A percentile compares a stretch with the other conserved stretches of the same genome.
Conservation (phyloP, 2,113 vertebrate species). For the Phyllostomus discolor region DNA sequence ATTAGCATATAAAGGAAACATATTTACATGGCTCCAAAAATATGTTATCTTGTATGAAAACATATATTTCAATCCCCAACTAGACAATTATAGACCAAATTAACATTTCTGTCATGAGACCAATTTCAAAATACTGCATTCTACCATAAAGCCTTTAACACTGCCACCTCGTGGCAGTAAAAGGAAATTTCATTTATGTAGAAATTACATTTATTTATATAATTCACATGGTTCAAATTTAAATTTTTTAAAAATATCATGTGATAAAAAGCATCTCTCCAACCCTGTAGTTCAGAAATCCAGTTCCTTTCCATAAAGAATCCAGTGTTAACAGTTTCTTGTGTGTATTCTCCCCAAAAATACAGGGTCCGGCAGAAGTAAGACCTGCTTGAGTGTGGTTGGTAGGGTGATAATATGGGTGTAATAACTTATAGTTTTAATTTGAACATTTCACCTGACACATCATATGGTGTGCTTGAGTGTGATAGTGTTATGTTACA, state of each 20-base stretch:
- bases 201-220: background rate
- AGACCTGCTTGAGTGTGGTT: too few species aligned
- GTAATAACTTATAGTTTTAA: too few species aligned
- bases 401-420: too few species aligned
- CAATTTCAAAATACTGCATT: background rate
- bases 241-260: background rate
- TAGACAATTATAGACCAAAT: background rate
- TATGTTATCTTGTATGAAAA: background rate
- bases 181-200: background rate
- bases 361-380: too few species aligned
- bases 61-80: background rate
- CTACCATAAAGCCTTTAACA: constrained; percentile 5
- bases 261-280: background rate
- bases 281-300: background rate
- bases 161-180: constrained; percentile 58
- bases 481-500: too few species aligned
- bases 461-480: too few species aligned
- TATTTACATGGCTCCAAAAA: background rate
- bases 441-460: too few species aligned
- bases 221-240: background rate
- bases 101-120: background rate
- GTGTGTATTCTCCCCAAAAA: background rate
- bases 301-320: background rate
- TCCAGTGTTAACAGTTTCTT: background rate
- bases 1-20: background rate